phyloP scores from a whole-genome alignment of 1,140 invertebrate species.

The Probaryconus sp. region DNA sequence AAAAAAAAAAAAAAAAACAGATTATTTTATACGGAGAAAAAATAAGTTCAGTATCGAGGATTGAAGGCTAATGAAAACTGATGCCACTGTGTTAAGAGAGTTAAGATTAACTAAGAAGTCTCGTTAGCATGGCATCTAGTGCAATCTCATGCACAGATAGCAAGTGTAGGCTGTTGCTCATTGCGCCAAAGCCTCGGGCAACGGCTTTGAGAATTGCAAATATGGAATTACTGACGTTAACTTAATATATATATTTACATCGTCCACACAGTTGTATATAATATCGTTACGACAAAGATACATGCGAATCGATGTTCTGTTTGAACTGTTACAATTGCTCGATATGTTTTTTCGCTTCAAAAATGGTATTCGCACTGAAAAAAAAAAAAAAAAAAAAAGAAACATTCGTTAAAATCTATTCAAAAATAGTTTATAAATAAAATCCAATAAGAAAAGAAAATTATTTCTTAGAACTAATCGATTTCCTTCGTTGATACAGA shows the following conservation, averaged over 20 bases:
- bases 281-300: constrained; percentile 23
- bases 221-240: constrained; percentile 61
- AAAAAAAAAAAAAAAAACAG: no score
- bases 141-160: constrained; percentile 54
- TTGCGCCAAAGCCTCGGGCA: constrained; percentile 66
- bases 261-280: constrained; percentile 13
- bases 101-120: constrained; percentile 60
- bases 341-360: no score
- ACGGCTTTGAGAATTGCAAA: constrained; percentile 69
- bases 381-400: no score
- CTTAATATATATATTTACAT: constrained; percentile 59
- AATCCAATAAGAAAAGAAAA: no score
- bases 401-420: no score
- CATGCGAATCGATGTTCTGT: constrained; percentile 31
- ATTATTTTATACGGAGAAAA: constrained; percentile 47
- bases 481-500: no score
- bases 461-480: no score
- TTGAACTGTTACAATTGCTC: no score
- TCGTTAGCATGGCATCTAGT: constrained; percentile 61
- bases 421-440: no score
- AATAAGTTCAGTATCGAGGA: constrained; percentile 32
- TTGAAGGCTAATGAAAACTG: constrained; percentile 62
- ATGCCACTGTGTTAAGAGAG: constrained; percentile 61
- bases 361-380: no score
- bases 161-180: constrained; percentile 60